Evolutionary conservation across 2,113 vertebrate species (phyloP).

Genomic region (Turnix velox): DNA sequence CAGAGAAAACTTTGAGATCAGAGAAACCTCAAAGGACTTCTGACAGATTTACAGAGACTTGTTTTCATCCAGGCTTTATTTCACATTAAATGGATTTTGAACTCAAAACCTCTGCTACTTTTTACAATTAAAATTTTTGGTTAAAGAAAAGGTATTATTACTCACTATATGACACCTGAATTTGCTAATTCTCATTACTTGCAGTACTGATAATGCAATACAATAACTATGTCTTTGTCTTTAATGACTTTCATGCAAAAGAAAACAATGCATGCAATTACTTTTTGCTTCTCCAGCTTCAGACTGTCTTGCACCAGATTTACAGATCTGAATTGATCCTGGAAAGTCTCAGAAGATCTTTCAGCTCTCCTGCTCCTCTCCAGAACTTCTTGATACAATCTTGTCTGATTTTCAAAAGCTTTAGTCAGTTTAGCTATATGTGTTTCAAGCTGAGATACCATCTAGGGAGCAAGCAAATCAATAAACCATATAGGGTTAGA

Average conservation of each 20-base stretch:
- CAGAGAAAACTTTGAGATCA: not conserved
- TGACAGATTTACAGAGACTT: not conserved
- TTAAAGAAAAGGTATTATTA: not conserved
- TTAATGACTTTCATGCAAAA: not conserved
- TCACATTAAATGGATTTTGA: not conserved
- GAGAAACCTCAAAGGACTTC: not conserved
- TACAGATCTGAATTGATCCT: conserved; percentile 69
- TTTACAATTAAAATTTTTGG: not conserved
- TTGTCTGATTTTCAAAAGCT: conserved; percentile 73
- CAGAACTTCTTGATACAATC: conserved; percentile 68
- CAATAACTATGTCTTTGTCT: not conserved
- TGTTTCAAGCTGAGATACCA: conserved; percentile 75
- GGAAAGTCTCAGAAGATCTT: conserved; percentile 73
- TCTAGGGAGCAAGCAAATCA: conserved; percentile 60
- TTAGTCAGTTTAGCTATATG: conserved; percentile 66
- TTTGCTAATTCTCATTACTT: not conserved
- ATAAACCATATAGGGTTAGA: not conserved
- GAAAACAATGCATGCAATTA: conserved; percentile 46
- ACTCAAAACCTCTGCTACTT: not conserved
- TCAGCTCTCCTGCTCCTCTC: conserved; percentile 78
- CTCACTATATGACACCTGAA: not conserved
- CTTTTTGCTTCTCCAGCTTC: conserved; percentile 80
- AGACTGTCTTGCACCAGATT: conserved; percentile 74
- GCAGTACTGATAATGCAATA: not conserved
- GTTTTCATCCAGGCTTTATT: not conserved